These are phyloP conservation scores for Eremobia ochroleuca DNA, from an alignment of 2,888 invertebrate species.

Conservation along the genomic window DNA sequence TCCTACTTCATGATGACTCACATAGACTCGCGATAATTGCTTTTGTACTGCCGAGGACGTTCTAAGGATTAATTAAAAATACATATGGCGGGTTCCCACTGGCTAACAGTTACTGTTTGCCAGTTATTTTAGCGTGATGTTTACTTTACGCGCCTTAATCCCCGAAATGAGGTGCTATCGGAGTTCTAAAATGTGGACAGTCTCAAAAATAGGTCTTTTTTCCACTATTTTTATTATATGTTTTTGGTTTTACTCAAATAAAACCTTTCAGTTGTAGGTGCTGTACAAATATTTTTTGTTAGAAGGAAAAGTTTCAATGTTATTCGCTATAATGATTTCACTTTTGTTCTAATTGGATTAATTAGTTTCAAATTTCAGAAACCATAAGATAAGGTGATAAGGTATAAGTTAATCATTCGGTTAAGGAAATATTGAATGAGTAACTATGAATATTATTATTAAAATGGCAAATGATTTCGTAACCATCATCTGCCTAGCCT, in stretches of 20 bases:
- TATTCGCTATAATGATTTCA: constrained; percentile 1
- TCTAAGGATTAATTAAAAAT: constrained; percentile 72
- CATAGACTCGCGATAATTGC: constrained; percentile 67
- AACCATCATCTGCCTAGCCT: no score
- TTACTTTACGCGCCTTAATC: constrained; percentile 62
- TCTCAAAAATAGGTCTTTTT: neutral
- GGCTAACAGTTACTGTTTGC: constrained; percentile 59
- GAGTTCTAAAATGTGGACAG: constrained; percentile 40
- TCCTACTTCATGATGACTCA: constrained; percentile 66
- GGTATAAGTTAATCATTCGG: neutral
- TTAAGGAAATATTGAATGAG: constrained; percentile 4
- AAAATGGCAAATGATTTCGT: no score
- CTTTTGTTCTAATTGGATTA: neutral
- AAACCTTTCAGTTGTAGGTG: neutral
- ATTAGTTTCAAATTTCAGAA: constrained; percentile 12
- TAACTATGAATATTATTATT: neutral
- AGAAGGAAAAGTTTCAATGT: constrained; percentile 3
- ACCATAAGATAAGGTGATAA: neutral
- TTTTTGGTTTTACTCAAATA: neutral
- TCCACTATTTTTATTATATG: neutral
- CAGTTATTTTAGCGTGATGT: constrained; percentile 65
- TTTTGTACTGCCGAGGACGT: constrained; percentile 70
- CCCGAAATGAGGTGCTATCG: constrained; percentile 48
- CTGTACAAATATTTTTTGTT: neutral
- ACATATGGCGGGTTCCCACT: constrained; percentile 71